Percentiles rank a stretch among this genome's conserved stretches.
Evolutionary conservation across 2,888 invertebrate species (phyloP).

Genomic region (Helleia helle): DNA sequence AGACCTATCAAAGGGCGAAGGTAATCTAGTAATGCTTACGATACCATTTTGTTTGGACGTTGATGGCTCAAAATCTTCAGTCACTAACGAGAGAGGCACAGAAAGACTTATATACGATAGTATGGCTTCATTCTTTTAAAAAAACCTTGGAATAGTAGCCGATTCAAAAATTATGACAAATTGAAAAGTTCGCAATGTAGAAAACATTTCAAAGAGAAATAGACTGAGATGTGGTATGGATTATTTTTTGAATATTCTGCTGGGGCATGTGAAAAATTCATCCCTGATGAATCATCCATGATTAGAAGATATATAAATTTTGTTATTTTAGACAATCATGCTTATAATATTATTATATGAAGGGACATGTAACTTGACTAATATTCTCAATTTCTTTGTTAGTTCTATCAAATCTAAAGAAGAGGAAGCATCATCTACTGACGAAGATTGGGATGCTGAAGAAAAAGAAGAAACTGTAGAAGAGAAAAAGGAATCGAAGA

Average conservation of each 20-base stretch:
- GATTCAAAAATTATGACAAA: no score
- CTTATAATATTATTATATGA: no score
- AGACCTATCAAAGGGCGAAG: constrained; percentile 65
- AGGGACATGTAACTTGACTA: no score
- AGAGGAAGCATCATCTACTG: constrained; percentile 58
- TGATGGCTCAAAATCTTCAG: constrained; percentile 2
- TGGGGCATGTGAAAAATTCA: background rate
- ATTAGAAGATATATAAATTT: constrained; percentile 1
- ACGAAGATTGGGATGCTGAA: constrained; percentile 66
- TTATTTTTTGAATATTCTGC: background rate
- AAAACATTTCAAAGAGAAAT: background rate
- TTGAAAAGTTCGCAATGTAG: background rate
- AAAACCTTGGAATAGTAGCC: no score
- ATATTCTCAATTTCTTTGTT: no score
- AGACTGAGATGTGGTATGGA: background rate
- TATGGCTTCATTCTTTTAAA: no score
- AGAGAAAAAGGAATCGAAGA: constrained; percentile 53
- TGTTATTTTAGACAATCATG: no score
- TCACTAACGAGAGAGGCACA: background rate
- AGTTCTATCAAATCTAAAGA: constrained; percentile 64
- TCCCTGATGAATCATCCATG: background rate
- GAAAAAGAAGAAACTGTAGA: constrained; percentile 57
- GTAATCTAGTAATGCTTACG: constrained; percentile 46
- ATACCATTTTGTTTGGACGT: constrained; percentile 29
- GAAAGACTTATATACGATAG: constrained; percentile 2